A percentile compares a stretch with the other conserved stretches of the same genome.
phyloP scores from a whole-genome alignment of 2,888 invertebrate species.

The Eutolmus rufibarbis region DNA sequence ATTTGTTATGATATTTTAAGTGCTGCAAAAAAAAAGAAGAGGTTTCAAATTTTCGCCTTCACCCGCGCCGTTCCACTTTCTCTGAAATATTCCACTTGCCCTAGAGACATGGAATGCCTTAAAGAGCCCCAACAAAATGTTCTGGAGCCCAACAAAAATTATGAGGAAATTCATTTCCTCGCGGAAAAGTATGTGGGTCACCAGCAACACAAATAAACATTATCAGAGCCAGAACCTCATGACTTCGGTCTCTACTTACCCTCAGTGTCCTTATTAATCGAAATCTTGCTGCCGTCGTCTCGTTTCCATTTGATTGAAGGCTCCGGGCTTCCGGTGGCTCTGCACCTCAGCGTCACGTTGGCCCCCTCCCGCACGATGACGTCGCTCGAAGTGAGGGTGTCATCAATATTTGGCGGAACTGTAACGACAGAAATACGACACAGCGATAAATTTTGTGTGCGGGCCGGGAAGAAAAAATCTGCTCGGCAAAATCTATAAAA shows the following conservation, averaged over 20 bases:
- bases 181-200: background rate
- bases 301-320: slow-evolving; percentile 91
- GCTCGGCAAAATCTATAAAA: slow-evolving; percentile 22
- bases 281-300: slow-evolving; percentile 86
- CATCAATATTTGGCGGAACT: slow-evolving; percentile 94
- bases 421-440: slow-evolving; percentile 60
- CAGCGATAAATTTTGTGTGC: slow-evolving; percentile 12
- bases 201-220: background rate
- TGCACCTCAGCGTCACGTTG: slow-evolving; percentile 87
- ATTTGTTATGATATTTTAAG: background rate
- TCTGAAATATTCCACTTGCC: background rate
- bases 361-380: slow-evolving; percentile 89
- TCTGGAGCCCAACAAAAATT: background rate
- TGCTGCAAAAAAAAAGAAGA: background rate
- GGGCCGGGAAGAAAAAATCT: background rate
- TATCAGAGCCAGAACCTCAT: background rate
- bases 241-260: slow-evolving; percentile 65
- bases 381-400: slow-evolving; percentile 88
- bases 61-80: background rate
- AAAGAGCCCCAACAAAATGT: background rate
- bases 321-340: slow-evolving; percentile 87
- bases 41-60: background rate
- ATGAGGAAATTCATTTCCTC: background rate
- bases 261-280: slow-evolving; percentile 81
- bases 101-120: background rate